These are phyloP conservation scores for Gymnothorax reevesii DNA, from an alignment of 2,797 vertebrate genomes.

Conservation along the genomic window DNA sequence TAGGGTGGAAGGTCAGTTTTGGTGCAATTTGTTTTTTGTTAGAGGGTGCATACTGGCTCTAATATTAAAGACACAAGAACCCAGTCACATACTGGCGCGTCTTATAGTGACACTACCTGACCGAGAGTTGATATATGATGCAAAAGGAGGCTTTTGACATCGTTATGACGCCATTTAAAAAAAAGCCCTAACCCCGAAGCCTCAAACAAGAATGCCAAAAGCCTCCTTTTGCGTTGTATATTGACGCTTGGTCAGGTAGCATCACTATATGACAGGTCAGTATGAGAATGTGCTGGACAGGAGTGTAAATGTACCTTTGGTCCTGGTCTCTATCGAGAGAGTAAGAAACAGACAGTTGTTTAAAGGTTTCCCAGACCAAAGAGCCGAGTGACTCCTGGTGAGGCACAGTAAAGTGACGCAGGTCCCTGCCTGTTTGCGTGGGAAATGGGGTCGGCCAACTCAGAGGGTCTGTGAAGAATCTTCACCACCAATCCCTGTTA, in stretches of 20 bases:
- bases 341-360: not conserved
- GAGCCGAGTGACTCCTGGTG: conserved; percentile 46
- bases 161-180: too few relatives aligned
- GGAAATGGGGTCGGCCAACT: conserved; percentile 57
- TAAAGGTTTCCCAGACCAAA: conserved; percentile 62
- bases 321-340: not conserved
- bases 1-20: not conserved
- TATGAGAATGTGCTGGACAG: not conserved
- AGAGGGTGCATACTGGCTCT: not conserved
- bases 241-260: too few relatives aligned
- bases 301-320: not conserved
- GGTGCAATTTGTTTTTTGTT: not conserved
- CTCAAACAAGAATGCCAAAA: too few relatives aligned
- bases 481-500: not conserved
- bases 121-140: too few relatives aligned
- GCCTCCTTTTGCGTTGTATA: too few relatives aligned
- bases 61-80: not conserved
- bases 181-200: too few relatives aligned
- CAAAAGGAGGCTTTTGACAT: too few relatives aligned
- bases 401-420: conserved; percentile 58
- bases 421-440: conserved; percentile 55
- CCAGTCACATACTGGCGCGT: too few relatives aligned
- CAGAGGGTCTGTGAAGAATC: conserved; percentile 45
- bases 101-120: too few relatives aligned
- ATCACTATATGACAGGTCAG: too few relatives aligned